Evolutionary conservation across 2,797 vertebrate species (phyloP).

Genomic region (Pseudocheirus occidentalis): DNA sequence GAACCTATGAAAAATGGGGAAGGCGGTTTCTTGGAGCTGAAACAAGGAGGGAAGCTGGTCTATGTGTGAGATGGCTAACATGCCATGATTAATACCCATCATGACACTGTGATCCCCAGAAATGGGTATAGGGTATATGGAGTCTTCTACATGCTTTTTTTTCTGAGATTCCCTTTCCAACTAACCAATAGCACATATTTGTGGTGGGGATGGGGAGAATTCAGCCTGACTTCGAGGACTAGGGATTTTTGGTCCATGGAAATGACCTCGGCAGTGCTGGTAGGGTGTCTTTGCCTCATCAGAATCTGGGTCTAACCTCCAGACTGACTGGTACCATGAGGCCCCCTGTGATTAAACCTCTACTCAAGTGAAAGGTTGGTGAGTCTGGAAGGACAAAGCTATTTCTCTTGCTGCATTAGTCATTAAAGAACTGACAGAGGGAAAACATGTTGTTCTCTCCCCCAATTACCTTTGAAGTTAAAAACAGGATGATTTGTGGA

Average conservation of each 20-base stretch:
- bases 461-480: slow-evolving; percentile 74
- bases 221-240: not conserved
- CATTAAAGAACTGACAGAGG: slow-evolving; percentile 72
- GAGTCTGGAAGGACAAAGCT: slow-evolving; percentile 75
- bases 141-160: not conserved
- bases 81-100: not conserved
- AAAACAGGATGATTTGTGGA: slow-evolving; percentile 71
- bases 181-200: not conserved
- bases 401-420: slow-evolving; percentile 78
- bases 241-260: not conserved
- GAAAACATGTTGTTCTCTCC: slow-evolving; percentile 67
- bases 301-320: not conserved
- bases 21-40: not conserved
- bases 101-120: not conserved
- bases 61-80: not conserved
- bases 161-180: not conserved
- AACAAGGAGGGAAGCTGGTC: not conserved
- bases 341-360: not conserved
- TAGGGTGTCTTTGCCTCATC: not conserved
- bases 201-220: not conserved
- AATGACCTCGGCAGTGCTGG: not conserved
- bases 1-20: not conserved
- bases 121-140: not conserved
- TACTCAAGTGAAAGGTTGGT: slow-evolving; percentile 17
- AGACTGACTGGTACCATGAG: not conserved